Evolutionary conservation across 2,888 invertebrate genomes (phyloP).

Genomic region (Argyresthia goedartella): DNA sequence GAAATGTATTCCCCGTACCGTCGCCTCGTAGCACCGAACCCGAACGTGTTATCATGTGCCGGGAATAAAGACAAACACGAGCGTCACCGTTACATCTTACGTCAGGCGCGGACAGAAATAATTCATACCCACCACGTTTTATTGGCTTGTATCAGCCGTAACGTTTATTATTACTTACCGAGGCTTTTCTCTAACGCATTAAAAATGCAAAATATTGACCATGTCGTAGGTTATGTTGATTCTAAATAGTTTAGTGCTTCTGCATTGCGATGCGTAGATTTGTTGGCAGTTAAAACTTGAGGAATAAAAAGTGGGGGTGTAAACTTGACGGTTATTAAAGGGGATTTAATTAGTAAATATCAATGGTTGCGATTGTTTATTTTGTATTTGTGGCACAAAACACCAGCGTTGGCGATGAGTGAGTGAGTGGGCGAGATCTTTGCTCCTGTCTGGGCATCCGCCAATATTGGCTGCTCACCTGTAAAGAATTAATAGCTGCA

Average conservation of each 20-base stretch:
- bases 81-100: slow-evolving; percentile 45
- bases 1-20: no score
- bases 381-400: slow-evolving; percentile 21
- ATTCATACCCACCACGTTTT: slow-evolving; percentile 26
- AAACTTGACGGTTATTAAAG: no score
- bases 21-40: background rate
- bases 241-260: no score
- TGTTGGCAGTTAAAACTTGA: no score
- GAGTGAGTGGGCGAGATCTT: slow-evolving; percentile 35
- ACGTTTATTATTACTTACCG: slow-evolving; percentile 24
- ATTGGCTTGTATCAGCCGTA: slow-evolving; percentile 31
- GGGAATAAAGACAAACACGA: slow-evolving; percentile 20
- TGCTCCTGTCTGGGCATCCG: slow-evolving; percentile 36
- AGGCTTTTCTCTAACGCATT: background rate
- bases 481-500: slow-evolving; percentile 38
- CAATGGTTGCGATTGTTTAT: no score
- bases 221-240: no score
- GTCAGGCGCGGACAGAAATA: slow-evolving; percentile 41
- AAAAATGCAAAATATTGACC: no score
- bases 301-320: no score
- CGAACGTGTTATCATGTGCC: slow-evolving; percentile 19
- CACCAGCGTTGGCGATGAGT: slow-evolving; percentile 18
- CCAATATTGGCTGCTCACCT: slow-evolving; percentile 57
- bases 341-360: no score
- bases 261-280: no score